Conservation (phyloP, 2,113 vertebrate genomes). For the Oreocharis arfaki region DNA sequence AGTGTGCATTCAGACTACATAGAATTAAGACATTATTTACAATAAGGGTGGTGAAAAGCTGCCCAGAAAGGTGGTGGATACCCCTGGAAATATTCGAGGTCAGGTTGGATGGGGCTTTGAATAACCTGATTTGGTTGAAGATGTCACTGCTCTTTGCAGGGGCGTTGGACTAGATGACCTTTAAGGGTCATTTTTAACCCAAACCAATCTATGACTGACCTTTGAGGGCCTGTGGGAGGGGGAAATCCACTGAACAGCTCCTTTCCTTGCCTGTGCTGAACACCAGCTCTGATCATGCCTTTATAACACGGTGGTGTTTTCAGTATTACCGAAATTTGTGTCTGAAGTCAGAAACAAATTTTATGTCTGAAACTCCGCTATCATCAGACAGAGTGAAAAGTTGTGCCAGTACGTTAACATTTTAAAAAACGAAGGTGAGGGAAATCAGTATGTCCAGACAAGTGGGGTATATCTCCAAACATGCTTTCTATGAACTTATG, state of each 20-base stretch:
- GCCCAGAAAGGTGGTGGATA: not conserved
- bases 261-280: not conserved
- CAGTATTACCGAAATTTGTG: not conserved
- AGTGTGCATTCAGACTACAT: not conserved
- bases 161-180: rapidly evolving
- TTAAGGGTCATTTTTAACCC: not conserved
- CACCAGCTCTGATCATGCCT: not conserved
- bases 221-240: not conserved
- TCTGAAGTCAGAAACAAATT: not conserved
- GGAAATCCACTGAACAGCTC: not conserved
- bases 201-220: not conserved
- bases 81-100: not conserved
- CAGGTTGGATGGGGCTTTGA: not conserved
- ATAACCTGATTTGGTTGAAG: not conserved
- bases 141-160: rapidly evolving
- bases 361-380: not conserved
- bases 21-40: not conserved
- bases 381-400: not conserved
- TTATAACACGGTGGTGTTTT: not conserved
- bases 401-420: rapidly evolving
- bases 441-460: not conserved
- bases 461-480: not conserved
- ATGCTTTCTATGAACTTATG: not conserved
- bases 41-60: rapidly evolving
- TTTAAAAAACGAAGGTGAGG: not conserved